A percentile compares a stretch with the other conserved stretches of the same genome.
Evolutionary conservation across 2,113 vertebrate genomes (phyloP).

Genomic region (Lepisosteus oculatus): DNA sequence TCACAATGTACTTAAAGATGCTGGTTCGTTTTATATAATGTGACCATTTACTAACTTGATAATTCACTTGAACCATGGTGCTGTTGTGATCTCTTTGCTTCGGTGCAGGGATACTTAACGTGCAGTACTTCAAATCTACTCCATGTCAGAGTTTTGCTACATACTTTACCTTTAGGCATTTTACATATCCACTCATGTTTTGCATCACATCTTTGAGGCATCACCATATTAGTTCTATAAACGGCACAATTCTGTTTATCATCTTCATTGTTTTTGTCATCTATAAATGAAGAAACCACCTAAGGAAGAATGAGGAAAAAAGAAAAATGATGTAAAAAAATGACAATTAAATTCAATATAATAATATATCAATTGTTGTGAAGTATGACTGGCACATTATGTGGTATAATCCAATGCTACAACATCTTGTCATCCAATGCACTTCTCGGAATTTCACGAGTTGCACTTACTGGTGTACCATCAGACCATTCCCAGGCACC

Average conservation of each 20-base stretch:
- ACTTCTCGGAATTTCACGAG: neutral
- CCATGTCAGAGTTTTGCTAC: no score
- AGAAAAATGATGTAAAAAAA: neutral
- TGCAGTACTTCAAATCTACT: no score
- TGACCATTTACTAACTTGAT: no score
- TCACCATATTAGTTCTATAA: slow-evolving; percentile 71
- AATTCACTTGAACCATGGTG: no score
- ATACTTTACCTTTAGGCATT: slow-evolving; percentile 74
- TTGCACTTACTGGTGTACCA: slow-evolving; percentile 73
- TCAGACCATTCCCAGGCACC: slow-evolving; percentile 91
- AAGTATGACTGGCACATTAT: neutral
- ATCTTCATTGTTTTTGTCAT: slow-evolving; percentile 73
- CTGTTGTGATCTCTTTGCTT: no score
- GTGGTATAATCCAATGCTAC: no score
- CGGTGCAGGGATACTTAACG: no score
- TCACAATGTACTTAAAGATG: no score
- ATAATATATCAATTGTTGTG: no score
- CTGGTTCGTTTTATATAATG: no score
- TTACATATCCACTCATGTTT: slow-evolving; percentile 94
- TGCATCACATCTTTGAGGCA: slow-evolving; percentile 71
- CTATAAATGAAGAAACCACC: slow-evolving; percentile 84
- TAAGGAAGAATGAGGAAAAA: slow-evolving; percentile 41
- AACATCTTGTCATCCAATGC: no score
- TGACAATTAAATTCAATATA: no score
- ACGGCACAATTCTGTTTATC: slow-evolving; percentile 76